These are phyloP conservation scores for Catharus minimus DNA, from an alignment of 2,113 vertebrate genomes.

Conservation along the genomic window DNA sequence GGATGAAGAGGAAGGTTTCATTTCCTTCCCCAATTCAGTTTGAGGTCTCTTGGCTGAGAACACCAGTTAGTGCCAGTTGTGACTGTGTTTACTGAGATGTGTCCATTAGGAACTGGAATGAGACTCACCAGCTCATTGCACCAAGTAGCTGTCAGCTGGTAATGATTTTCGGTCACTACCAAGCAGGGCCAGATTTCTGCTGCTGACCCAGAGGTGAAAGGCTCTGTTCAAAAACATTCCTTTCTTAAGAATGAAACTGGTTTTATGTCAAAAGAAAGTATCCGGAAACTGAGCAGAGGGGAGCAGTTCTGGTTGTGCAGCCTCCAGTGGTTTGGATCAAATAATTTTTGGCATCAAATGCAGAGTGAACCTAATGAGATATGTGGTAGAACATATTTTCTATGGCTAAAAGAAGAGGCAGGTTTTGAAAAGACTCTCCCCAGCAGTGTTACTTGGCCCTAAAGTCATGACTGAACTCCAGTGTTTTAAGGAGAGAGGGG, in stretches of 20 bases:
- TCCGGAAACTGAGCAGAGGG: not conserved
- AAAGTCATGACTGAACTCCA: not conserved
- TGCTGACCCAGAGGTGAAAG: constrained; percentile 43
- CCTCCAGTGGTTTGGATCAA: not conserved
- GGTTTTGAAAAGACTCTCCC: not conserved
- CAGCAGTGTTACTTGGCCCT: not conserved
- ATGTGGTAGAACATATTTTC: not conserved
- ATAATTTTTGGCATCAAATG: not conserved
- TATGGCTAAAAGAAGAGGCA: not conserved
- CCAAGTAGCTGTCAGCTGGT: constrained; percentile 37
- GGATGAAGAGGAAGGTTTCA: not conserved
- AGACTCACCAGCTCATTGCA: constrained; percentile 28
- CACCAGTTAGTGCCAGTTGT: constrained; percentile 28
- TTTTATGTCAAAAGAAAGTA: not conserved
- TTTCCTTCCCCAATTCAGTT: not conserved
- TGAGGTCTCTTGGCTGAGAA: not conserved
- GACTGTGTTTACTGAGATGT: constrained; percentile 12
- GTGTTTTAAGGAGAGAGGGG: not conserved
- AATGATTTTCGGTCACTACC: constrained; percentile 57
- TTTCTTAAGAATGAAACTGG: not conserved
- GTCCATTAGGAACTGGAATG: constrained; percentile 27
- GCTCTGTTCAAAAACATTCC: not conserved
- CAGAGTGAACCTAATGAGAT: not conserved
- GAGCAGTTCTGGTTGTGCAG: not conserved
- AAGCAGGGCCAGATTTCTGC: constrained; percentile 45